A percentile compares a stretch with the other conserved stretches of the same genome.
Conservation (phyloP, 2,888 invertebrate genomes). For the Autographa gamma region DNA sequence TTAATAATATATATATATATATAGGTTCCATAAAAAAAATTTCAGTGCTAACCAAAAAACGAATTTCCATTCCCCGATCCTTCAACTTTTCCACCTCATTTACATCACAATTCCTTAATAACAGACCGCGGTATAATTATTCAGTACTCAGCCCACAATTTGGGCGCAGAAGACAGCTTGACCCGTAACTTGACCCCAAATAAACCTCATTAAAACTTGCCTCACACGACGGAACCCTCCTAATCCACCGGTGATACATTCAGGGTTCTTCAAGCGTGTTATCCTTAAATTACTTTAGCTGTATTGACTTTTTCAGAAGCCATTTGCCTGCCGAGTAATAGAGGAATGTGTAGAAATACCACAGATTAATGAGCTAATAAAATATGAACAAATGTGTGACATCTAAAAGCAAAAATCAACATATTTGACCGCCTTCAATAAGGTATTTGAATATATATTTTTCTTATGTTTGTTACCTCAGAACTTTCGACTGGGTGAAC, state of each 20-base stretch:
- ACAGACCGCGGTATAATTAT: not conserved
- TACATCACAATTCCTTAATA: not conserved
- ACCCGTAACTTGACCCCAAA: slow-evolving; percentile 36
- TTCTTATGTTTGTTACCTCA: too few relatives aligned
- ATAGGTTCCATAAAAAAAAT: not conserved
- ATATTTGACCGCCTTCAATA: too few relatives aligned
- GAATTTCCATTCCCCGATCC: not conserved
- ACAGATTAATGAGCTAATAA: not conserved
- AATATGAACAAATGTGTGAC: not conserved
- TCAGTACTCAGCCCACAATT: not conserved
- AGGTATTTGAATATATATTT: too few relatives aligned
- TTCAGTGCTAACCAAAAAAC: not conserved
- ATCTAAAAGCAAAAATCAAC: too few relatives aligned
- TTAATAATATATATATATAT: not conserved
- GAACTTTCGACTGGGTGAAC: too few relatives aligned
- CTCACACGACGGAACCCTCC: slow-evolving; percentile 40
- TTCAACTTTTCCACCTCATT: not conserved
- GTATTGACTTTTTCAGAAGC: slow-evolving; percentile 40
- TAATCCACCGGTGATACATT: slow-evolving; percentile 54
- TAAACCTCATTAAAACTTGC: slow-evolving; percentile 61
- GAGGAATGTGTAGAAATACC: not conserved
- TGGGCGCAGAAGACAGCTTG: slow-evolving; percentile 42
- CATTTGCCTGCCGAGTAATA: slow-evolving; percentile 7
- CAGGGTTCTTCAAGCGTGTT: slow-evolving; percentile 35
- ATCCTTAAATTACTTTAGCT: slow-evolving; percentile 48